phyloP scores from a whole-genome alignment of 1,140 invertebrate species.

The Arctopsyche grandis region DNA sequence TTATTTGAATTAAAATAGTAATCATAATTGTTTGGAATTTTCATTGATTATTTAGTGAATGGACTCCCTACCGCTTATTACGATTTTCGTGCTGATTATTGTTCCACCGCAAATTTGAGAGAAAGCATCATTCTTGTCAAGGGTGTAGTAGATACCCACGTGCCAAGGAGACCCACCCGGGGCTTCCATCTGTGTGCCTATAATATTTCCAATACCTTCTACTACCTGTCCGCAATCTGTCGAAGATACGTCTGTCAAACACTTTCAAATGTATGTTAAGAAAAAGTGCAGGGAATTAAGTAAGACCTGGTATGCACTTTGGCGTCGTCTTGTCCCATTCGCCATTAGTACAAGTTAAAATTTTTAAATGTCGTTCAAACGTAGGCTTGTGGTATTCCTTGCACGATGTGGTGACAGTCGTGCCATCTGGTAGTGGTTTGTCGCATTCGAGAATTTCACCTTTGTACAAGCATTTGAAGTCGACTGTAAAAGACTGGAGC shows the following conservation, averaged over 20 bases:
- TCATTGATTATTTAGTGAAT: neutral
- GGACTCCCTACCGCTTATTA: conserved; percentile 16
- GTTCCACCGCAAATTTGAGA: conserved; percentile 34
- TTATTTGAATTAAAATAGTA: neutral
- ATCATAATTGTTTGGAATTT: neutral
- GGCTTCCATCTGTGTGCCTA: neutral
- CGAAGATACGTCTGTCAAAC: neutral
- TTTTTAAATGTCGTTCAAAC: too few relatives aligned
- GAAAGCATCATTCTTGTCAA: neutral
- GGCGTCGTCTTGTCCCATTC: too few relatives aligned
- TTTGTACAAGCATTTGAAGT: too few relatives aligned
- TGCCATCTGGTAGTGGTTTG: too few relatives aligned
- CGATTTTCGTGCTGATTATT: conserved; percentile 11
- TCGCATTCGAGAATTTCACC: too few relatives aligned
- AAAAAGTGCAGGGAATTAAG: too few relatives aligned
- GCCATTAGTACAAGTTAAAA: too few relatives aligned
- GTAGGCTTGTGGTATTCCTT: too few relatives aligned
- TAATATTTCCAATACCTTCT: neutral
- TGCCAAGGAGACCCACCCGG: conserved; percentile 20
- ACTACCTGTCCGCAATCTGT: conserved; percentile 20
- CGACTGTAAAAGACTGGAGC: too few relatives aligned
- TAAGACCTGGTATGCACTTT: too few relatives aligned
- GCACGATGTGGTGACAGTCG: too few relatives aligned
- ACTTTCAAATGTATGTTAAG: too few relatives aligned
- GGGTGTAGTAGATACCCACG: conserved; percentile 25